Evolutionary conservation across 2,113 vertebrate species (phyloP).

Genomic region (Hippocampus barbouri): DNA sequence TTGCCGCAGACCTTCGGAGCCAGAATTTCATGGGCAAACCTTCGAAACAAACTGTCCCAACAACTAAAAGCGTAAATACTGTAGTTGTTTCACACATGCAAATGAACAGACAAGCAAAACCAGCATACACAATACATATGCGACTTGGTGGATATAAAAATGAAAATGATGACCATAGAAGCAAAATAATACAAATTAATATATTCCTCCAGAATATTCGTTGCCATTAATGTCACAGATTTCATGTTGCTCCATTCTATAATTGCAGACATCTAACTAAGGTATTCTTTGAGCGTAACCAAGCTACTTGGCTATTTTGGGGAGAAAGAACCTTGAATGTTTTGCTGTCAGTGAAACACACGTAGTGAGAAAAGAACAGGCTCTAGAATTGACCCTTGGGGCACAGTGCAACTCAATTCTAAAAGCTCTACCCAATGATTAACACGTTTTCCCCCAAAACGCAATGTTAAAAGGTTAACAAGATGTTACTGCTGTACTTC

Average conservation of each 20-base stretch:
- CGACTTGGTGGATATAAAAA: not conserved
- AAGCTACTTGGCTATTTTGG: not conserved
- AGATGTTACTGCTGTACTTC: not conserved
- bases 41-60: no score
- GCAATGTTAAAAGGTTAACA: not conserved
- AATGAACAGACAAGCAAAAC: not conserved
- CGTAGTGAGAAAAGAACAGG: not conserved
- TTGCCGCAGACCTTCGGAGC: no score
- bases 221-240: no score
- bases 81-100: not conserved
- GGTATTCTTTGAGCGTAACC: not conserved
- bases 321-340: not conserved
- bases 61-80: no score
- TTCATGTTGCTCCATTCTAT: not conserved
- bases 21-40: no score
- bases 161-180: not conserved
- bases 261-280: not conserved
- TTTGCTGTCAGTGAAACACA: not conserved
- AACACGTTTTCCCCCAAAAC: not conserved
- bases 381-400: constrained; percentile 6
- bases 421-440: not conserved
- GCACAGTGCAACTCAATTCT: not conserved
- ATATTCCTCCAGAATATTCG: no score
- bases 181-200: not conserved
- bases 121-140: not conserved